phyloP scores from a whole-genome alignment of 2,113 vertebrate genomes.

The Taxidea taxus region DNA sequence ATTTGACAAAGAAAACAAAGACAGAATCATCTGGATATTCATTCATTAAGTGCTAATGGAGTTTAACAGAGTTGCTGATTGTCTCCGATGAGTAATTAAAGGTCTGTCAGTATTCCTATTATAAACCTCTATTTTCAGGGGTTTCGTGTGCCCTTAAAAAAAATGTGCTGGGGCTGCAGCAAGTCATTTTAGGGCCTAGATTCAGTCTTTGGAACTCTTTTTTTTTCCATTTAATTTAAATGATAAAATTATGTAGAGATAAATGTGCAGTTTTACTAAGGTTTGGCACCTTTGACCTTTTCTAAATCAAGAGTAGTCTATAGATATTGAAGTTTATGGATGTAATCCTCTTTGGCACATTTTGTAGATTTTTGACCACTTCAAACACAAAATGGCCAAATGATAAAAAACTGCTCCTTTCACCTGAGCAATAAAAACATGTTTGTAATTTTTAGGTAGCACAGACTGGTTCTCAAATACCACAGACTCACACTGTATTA shows the following conservation, averaged over 20 bases:
- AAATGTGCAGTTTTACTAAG: slow-evolving; percentile 50
- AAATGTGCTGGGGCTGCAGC: slow-evolving; percentile 46
- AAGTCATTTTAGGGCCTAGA: slow-evolving; percentile 44
- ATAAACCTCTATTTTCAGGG: slow-evolving; percentile 78
- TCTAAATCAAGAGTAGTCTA: slow-evolving; percentile 58
- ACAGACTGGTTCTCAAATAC: neutral
- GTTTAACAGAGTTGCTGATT: slow-evolving; percentile 16
- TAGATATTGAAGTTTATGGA: slow-evolving; percentile 37
- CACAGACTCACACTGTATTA: slow-evolving; percentile 37
- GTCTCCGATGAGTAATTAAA: slow-evolving; percentile 54
- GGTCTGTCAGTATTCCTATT: slow-evolving; percentile 73
- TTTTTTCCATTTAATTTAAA: slow-evolving; percentile 43
- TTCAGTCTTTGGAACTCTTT: slow-evolving; percentile 25
- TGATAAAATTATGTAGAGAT: slow-evolving; percentile 48
- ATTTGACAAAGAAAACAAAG: slow-evolving; percentile 59
- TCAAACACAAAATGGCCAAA: slow-evolving; percentile 20
- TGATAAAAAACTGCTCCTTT: slow-evolving; percentile 49
- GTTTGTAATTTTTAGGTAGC: slow-evolving; percentile 46
- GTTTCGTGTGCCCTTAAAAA: slow-evolving; percentile 68
- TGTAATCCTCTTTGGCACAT: slow-evolving; percentile 49
- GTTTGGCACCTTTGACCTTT: slow-evolving; percentile 64
- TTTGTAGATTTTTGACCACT: slow-evolving; percentile 60
- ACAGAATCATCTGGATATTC: slow-evolving; percentile 57
- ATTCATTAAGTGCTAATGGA: slow-evolving; percentile 46
- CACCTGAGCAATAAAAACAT: slow-evolving; percentile 49